Conservation (phyloP, 2,888 invertebrate genomes). For the Drosophila nigricruria region DNA sequence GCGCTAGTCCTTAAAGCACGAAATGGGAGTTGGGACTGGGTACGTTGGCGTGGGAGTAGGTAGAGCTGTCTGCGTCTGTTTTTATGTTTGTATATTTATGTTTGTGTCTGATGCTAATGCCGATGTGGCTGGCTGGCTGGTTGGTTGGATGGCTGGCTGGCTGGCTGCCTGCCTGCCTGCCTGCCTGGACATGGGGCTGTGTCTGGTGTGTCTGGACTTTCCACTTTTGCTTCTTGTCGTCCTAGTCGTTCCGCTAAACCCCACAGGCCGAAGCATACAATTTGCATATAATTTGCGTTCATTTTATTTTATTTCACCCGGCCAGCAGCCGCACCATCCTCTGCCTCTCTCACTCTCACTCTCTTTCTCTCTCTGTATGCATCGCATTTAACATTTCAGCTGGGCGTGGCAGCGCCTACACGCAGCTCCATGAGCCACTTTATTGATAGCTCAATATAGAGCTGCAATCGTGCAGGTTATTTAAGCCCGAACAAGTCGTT, state of each 20-base stretch:
- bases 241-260: slow-evolving; percentile 24
- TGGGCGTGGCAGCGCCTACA: slow-evolving; percentile 54
- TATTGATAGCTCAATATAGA: slow-evolving; percentile 51
- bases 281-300: slow-evolving; percentile 85
- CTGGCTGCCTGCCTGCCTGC: slow-evolving; percentile 11
- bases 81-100: slow-evolving; percentile 60
- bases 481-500: slow-evolving; percentile 33
- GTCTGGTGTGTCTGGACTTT: slow-evolving; percentile 77
- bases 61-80: slow-evolving; percentile 56
- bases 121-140: slow-evolving; percentile 40
- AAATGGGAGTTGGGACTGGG: slow-evolving; percentile 7
- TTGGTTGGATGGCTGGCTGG: slow-evolving; percentile 5
- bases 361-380: slow-evolving; percentile 23
- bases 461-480: slow-evolving; percentile 18
- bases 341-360: background rate
- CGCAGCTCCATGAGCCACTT: slow-evolving; percentile 4
- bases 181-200: slow-evolving; percentile 51
- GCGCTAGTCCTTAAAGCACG: slow-evolving; percentile 37
- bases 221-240: slow-evolving; percentile 72
- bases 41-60: slow-evolving; percentile 13
- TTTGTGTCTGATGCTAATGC: slow-evolving; percentile 66
- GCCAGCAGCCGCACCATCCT: slow-evolving; percentile 24
- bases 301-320: slow-evolving; percentile 72
- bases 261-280: slow-evolving; percentile 77
- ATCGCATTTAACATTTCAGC: slow-evolving; percentile 20